Conservation (phyloP, 2,113 vertebrate species). For the Martes martes region DNA sequence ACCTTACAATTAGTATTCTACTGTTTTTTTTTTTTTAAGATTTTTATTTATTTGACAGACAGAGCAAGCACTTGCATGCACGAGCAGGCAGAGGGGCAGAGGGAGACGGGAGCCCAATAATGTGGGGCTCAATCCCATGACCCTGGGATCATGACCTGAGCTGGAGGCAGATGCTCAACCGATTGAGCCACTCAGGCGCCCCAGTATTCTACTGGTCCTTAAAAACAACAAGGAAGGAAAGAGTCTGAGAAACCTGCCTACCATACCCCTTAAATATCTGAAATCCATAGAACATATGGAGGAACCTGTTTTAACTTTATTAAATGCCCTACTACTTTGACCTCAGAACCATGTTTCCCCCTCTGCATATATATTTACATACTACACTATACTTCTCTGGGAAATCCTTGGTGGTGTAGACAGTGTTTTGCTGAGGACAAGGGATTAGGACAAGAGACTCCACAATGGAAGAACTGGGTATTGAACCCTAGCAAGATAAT, state of each 20-base stretch:
- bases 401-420: not conserved
- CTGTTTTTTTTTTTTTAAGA: too few species aligned
- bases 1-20: not conserved
- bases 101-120: not conserved
- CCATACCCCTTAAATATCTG: not conserved
- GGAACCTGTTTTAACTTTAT: not conserved
- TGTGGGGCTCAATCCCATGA: not conserved
- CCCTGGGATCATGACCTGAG: not conserved
- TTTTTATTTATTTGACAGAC: not conserved
- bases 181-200: not conserved
- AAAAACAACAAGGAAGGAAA: not conserved
- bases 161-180: not conserved
- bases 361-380: not conserved
- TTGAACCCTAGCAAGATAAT: not conserved
- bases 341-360: not conserved
- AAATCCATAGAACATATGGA: not conserved
- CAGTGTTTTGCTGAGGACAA: not conserved
- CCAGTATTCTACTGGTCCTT: not conserved
- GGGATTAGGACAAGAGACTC: not conserved
- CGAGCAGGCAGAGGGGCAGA: not conserved
- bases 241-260: not conserved
- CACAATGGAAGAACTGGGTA: not conserved
- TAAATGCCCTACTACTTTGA: not conserved
- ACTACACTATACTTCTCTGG: not conserved
- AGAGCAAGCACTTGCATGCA: too few species aligned